Conservation (phyloP, 2,113 vertebrate species). For the Notarius lentiginosus region DNA sequence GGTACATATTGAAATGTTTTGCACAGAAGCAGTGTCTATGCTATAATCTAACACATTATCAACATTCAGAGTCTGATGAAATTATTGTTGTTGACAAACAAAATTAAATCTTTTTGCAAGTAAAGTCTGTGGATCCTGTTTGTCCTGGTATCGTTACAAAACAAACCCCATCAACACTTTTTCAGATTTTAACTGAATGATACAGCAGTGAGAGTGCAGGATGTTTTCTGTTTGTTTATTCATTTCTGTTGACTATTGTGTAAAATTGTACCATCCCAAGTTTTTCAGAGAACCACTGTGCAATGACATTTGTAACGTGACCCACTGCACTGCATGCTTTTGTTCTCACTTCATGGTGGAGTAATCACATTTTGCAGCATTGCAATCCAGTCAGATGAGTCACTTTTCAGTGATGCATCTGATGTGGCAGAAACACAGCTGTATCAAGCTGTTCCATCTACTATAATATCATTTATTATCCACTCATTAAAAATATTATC, state of each 20-base stretch:
- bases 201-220: background rate
- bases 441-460: background rate
- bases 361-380: background rate
- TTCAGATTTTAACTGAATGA: background rate
- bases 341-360: background rate
- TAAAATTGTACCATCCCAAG: background rate
- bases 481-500: background rate
- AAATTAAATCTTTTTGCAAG: background rate
- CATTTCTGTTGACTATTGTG: background rate
- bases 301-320: background rate
- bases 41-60: background rate
- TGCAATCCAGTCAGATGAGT: background rate
- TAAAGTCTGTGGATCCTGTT: background rate
- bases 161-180: background rate
- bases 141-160: background rate
- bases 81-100: background rate
- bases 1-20: constrained; percentile 67
- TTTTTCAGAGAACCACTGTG: background rate
- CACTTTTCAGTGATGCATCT: no score
- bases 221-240: background rate
- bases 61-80: background rate
- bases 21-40: background rate
- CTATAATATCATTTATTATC: background rate
- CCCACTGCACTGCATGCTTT: background rate
- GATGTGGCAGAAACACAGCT: no score